Conservation (phyloP, 92 coral and sea anemone genomes). For the Porites lobata region DNA sequence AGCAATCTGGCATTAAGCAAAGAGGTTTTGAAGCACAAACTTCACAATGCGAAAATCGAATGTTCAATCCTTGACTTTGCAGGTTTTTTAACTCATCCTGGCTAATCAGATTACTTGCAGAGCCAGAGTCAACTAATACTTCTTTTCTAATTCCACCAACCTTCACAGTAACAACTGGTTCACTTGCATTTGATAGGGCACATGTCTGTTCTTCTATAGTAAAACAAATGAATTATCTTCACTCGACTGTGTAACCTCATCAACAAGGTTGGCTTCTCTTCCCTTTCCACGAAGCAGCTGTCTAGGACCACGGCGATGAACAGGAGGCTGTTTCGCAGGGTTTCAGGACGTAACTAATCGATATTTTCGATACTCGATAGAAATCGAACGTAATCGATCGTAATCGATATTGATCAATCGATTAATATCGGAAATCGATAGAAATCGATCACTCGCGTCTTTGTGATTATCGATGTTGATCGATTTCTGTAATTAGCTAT, state of each 20-base stretch:
- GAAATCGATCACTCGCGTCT: too few species aligned
- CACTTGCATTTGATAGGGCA: neutral
- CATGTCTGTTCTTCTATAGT: conserved; percentile 7
- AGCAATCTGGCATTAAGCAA: neutral
- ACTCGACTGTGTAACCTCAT: neutral
- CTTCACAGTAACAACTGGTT: conserved; percentile 57
- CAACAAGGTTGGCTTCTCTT: conserved; percentile 8
- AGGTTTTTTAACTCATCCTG: conserved; percentile 35
- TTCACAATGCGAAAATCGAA: neutral
- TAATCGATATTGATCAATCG: too few species aligned
- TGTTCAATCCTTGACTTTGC: neutral
- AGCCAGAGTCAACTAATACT: conserved; percentile 66
- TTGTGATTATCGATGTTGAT: too few species aligned
- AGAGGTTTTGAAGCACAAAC: neutral
- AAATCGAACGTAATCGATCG: too few species aligned
- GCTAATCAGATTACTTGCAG: conserved; percentile 69
- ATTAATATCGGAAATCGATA: too few species aligned
- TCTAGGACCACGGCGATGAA: neutral
- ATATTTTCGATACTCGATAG: too few species aligned
- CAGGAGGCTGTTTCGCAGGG: neutral
- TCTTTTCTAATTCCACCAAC: conserved; percentile 58
- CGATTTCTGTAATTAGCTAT: neutral
- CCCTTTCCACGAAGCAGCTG: neutral
- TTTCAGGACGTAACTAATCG: too few species aligned
- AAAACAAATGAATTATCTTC: conserved; percentile 16